Conservation (phyloP, 2,113 vertebrate species). For the Sinocyclocheilus anophthalmus region DNA sequence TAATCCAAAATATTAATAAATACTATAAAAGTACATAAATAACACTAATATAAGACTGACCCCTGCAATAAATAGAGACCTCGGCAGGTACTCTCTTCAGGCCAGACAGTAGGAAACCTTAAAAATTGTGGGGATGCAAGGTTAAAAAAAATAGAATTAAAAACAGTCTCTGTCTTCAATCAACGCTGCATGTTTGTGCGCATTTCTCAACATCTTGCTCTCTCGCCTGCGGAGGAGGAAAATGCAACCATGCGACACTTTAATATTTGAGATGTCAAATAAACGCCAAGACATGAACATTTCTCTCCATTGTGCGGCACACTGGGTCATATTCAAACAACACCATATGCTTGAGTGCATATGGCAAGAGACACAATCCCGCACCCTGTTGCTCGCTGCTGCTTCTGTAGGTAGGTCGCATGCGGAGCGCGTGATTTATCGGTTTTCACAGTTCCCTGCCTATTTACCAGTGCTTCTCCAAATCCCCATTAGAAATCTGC, state of each 20-base stretch:
- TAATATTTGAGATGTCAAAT: conserved; percentile 17
- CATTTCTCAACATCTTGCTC: neutral
- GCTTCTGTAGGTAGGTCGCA: conserved; percentile 34
- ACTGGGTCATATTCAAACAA: conserved; percentile 39
- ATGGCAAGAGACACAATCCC: neutral
- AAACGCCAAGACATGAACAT: conserved; percentile 2
- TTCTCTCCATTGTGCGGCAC: neutral
- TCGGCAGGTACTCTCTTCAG: neutral
- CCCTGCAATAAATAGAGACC: too few relatives aligned
- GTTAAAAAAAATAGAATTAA: neutral
- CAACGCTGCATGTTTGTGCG: neutral
- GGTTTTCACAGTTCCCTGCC: conserved; percentile 20
- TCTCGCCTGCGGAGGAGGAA: neutral
- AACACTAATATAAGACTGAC: neutral
- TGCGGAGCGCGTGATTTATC: conserved; percentile 28
- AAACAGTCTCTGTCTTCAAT: neutral
- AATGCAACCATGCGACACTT: neutral
- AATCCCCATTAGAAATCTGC: conserved; percentile 57
- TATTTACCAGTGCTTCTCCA: conserved; percentile 48
- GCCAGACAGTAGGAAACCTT: neutral
- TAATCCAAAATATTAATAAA: too few relatives aligned
- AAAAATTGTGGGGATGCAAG: neutral
- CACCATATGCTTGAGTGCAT: conserved; percentile 21
- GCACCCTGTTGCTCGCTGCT: neutral
- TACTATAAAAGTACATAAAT: neutral